Conservation (phyloP, 2,113 vertebrate species). For the Pollachius pollachius region DNA sequence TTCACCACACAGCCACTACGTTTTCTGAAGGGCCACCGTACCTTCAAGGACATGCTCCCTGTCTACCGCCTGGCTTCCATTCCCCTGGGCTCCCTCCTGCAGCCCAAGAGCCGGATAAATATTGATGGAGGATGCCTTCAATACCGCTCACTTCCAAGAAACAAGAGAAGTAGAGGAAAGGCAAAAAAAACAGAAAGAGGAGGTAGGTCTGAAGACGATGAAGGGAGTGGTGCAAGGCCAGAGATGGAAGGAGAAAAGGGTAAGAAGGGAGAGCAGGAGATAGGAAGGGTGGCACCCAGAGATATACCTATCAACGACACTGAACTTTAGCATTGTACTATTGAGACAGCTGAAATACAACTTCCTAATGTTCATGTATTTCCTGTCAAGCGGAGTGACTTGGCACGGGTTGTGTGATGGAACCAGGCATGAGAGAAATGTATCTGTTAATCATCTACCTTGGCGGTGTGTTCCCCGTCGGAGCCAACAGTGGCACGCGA, state of each 20-base stretch:
- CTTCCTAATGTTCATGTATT: conserved; percentile 39
- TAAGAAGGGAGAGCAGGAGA: conserved; percentile 12
- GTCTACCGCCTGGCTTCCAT: conserved; percentile 21
- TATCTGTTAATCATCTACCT: conserved; percentile 66
- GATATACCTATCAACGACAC: background rate
- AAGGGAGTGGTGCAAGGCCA: conserved; percentile 21
- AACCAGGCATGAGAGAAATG: conserved; percentile 52
- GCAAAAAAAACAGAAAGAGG: background rate
- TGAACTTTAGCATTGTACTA: background rate
- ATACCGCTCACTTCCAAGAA: conserved; percentile 23
- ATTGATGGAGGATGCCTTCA: conserved; percentile 46
- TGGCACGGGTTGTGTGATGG: conserved; percentile 55
- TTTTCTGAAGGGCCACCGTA: conserved; percentile 10
- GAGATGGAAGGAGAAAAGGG: conserved; percentile 32
- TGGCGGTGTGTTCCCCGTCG: conserved; percentile 49
- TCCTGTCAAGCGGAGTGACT: conserved; percentile 43
- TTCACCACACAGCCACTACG: background rate
- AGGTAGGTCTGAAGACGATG: conserved; percentile 17
- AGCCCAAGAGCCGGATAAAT: conserved; percentile 57
- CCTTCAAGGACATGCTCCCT: conserved; percentile 40
- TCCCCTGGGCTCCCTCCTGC: conserved; percentile 38
- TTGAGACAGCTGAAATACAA: conserved; percentile 35
- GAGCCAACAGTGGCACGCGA: conserved; percentile 61
- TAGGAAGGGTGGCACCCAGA: background rate
- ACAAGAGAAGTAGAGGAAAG: conserved; percentile 27